Evolutionary conservation across 1,140 invertebrate genomes (phyloP), one percentile per base, ranked within the genome.

Genomic region (Tetranychus urticae): DNA sequence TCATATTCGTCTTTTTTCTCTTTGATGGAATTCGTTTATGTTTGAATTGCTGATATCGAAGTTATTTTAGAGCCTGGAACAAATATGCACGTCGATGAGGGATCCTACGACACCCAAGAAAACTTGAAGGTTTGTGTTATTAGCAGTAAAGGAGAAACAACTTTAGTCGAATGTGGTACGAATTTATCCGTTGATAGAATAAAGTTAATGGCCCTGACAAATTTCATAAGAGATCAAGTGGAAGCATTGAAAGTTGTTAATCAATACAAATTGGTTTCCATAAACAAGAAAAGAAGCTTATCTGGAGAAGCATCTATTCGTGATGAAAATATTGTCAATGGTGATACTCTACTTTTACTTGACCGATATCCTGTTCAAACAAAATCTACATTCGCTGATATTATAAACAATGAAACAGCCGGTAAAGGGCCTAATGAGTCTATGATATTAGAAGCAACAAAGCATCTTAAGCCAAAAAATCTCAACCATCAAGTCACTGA

Each of bases 131-230:
- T 74, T 39, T 65, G 69, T 58, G 65, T 74, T 14, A 68, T 70
- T 2, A 71, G 67, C 65, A 67, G 67, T 62, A 67, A 68, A 59
- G 72, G 73, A 8, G 65, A 64, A 7, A 68, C 69, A 34, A 67
- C 66, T 52, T 62, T 70, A 8, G 63, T 68, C 1, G 70, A 71
- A 37, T 65, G 72, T 39, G 64, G 64, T 35, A 65, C 68, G 5
- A 71, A 73, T 55, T 68, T 68, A 61, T 71, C 69, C n/a, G 68
- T 74, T 35, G 72, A 74, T 57, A 70, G 69, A 63, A 58, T 73
- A 31, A 74, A 73, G 65, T 68, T 72, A 23, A 69, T 68, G 61
- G 69, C 70, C 7, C 63, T 74, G 54, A 66, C 67, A 34, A 67
- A 72, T 47, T 69, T 73, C 48, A 64, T 63, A 46, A 65, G 23